Evolutionary conservation across 2,888 invertebrate species (phyloP).

Genomic region (Leptura quadrifasciata): DNA sequence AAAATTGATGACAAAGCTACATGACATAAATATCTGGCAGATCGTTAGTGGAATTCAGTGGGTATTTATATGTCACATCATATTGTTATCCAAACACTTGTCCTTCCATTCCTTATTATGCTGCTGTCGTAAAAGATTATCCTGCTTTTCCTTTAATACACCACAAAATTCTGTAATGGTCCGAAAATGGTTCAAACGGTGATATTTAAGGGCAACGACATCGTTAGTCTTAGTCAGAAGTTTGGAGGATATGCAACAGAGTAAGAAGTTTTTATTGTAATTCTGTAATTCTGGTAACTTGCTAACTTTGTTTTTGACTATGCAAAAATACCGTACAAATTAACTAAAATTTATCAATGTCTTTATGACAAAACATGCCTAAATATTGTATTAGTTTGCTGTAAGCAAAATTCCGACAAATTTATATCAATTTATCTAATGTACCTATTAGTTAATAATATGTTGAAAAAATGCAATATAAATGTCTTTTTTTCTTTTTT

Average conservation of each 20-base stretch:
- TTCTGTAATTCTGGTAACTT: slow-evolving; percentile 22
- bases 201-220: slow-evolving; percentile 18
- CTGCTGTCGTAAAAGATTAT: slow-evolving; percentile 38
- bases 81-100: slow-evolving; percentile 41
- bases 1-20: slow-evolving; percentile 18
- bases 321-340: neutral
- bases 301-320: neutral
- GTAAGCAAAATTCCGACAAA: no score
- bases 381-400: no score
- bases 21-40: slow-evolving; percentile 14
- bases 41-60: slow-evolving; percentile 23
- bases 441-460: no score
- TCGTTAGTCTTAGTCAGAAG: slow-evolving; percentile 42
- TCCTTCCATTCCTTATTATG: slow-evolving; percentile 39
- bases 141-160: slow-evolving; percentile 39
- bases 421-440: no score
- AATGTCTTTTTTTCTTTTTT: no score
- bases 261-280: slow-evolving; percentile 22
- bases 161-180: slow-evolving; percentile 35
- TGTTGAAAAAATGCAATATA: no score
- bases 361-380: neutral
- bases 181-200: slow-evolving; percentile 8
- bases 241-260: slow-evolving; percentile 39
- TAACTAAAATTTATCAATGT: neutral
- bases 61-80: slow-evolving; percentile 43